Evolutionary conservation across 2,888 invertebrate species (phyloP).

Genomic region (Phlogophora meticulosa): DNA sequence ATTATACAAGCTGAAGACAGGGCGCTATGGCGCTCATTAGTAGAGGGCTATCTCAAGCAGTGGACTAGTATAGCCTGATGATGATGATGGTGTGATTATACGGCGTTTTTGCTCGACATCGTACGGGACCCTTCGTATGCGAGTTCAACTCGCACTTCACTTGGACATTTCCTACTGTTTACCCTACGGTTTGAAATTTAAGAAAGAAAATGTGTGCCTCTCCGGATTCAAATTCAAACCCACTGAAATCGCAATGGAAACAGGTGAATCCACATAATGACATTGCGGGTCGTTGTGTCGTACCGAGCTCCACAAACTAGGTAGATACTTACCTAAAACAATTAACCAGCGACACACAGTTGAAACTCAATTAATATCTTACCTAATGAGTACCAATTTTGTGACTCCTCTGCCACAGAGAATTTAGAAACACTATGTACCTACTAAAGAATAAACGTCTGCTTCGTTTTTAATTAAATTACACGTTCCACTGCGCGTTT

Average conservation of each 20-base stretch:
- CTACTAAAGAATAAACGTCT: slow-evolving; percentile 14
- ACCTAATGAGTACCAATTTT: slow-evolving; percentile 32
- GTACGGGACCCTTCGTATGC: too few species aligned
- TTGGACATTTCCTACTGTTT: too few species aligned
- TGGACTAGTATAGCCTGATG: too few species aligned
- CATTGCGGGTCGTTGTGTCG: background rate
- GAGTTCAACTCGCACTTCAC: too few species aligned
- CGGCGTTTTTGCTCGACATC: too few species aligned
- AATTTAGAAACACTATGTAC: slow-evolving; percentile 16
- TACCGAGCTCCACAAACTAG: background rate
- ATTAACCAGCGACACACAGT: slow-evolving; percentile 18
- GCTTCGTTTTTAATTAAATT: background rate
- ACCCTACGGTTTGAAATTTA: background rate
- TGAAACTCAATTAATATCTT: slow-evolving; percentile 25
- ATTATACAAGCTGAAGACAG: too few species aligned
- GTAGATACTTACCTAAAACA: slow-evolving; percentile 7
- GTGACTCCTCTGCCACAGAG: slow-evolving; percentile 6
- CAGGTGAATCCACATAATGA: background rate
- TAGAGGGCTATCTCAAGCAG: too few species aligned
- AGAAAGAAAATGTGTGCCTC: background rate
- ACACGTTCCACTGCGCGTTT: background rate
- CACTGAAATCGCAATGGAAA: background rate
- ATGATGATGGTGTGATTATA: too few species aligned
- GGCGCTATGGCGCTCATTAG: too few species aligned
- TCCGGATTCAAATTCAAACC: background rate